These are phyloP conservation scores for Vulpes lagopus DNA, from an alignment of 2,113 vertebrate genomes.

Conservation along the genomic window DNA sequence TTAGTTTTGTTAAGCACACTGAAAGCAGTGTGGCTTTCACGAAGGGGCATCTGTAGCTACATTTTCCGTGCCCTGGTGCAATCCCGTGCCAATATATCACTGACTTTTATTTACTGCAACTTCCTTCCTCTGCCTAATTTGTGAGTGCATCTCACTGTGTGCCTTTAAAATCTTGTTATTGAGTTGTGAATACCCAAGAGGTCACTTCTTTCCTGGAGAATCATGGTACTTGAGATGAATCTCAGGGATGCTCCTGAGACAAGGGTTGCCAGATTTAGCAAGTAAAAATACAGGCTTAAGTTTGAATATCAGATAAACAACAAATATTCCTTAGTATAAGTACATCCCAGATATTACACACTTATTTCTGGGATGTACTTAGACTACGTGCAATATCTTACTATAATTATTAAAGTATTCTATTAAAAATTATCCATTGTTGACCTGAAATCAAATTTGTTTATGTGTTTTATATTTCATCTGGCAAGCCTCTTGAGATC, in stretches of 20 bases:
- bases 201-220: conserved; percentile 1
- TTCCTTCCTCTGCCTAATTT: conserved; percentile 22
- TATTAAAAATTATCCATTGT: not conserved
- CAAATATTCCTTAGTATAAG: not conserved
- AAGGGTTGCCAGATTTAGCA: not conserved
- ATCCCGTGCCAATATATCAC: not conserved
- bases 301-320: conserved; percentile 59
- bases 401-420: conserved; percentile 18
- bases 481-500: not conserved
- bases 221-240: not conserved
- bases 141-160: not conserved
- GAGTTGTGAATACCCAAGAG: conserved; percentile 49
- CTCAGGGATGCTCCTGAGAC: conserved; percentile 30
- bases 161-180: conserved; percentile 51
- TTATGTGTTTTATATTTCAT: not conserved
- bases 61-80: not conserved
- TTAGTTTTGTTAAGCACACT: not conserved
- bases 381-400: not conserved
- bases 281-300: conserved; percentile 9
- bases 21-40: not conserved
- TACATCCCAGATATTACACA: not conserved
- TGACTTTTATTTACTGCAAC: not conserved
- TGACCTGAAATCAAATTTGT: conserved; percentile 48
- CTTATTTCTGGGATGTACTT: not conserved
- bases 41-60: not conserved